These are phyloP conservation scores for Phylloscopus trochiloides DNA, from an alignment of 2,113 vertebrate genomes.

Conservation along the genomic window DNA sequence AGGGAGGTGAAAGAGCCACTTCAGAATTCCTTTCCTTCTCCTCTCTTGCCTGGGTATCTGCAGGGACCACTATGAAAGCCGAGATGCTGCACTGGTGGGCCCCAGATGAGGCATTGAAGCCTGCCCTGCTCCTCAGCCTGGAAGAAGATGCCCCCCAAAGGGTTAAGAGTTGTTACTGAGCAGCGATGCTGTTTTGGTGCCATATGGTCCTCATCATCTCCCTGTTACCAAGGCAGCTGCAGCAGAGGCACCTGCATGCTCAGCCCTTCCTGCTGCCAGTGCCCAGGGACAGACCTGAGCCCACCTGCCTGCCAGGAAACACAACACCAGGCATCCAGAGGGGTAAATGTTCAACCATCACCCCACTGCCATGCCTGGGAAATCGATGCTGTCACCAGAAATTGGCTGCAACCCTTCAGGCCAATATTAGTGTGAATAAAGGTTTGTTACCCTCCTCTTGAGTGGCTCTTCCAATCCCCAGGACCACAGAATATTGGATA, in stretches of 20 bases:
- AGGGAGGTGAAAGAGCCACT: not conserved
- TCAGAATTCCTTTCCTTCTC: not conserved
- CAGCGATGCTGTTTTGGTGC: not conserved
- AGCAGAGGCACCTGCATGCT: not conserved
- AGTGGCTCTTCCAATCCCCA: not conserved
- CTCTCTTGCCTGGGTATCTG: not conserved
- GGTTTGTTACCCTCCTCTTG: not conserved
- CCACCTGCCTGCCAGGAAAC: not conserved
- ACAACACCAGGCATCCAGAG: not conserved
- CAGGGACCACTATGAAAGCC: rapidly evolving
- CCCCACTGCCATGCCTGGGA: not conserved
- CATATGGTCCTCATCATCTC: conserved; percentile 1
- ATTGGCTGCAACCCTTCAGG: not conserved
- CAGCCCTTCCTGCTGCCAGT: not conserved
- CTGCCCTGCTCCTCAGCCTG: not conserved
- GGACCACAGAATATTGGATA: not conserved
- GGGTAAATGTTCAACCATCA: not conserved
- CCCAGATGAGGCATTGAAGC: not conserved
- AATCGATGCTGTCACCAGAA: not conserved
- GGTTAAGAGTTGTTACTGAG: not conserved
- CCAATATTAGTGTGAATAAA: not conserved
- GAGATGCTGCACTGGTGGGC: not conserved
- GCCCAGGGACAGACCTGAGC: not conserved
- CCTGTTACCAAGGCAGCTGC: not conserved
- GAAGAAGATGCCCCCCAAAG: not conserved